These are phyloP conservation scores for Hippolais icterina DNA, from an alignment of 2,113 vertebrate species.

Conservation along the genomic window DNA sequence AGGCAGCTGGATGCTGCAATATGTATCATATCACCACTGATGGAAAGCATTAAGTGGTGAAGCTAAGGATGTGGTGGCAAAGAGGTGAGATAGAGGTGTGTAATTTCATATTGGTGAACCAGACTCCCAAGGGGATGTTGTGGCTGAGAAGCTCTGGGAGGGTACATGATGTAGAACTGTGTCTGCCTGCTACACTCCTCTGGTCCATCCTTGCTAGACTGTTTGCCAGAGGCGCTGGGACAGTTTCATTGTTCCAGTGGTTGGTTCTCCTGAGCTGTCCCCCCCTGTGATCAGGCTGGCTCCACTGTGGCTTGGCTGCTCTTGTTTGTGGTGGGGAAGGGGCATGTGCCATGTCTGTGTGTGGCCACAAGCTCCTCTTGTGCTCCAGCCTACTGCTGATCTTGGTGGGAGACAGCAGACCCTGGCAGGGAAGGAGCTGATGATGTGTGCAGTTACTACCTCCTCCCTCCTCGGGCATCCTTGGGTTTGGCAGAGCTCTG, in stretches of 20 bases:
- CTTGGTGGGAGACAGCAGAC: not conserved
- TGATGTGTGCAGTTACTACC: not conserved
- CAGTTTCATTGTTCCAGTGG: accelerated
- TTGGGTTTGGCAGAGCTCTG: not conserved
- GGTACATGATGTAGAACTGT: accelerated
- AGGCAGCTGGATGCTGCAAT: not conserved
- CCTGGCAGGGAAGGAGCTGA: not conserved
- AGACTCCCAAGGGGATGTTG: not conserved
- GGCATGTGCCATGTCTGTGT: not conserved
- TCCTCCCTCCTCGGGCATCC: not conserved
- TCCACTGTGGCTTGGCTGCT: not conserved
- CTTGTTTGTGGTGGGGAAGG: not conserved
- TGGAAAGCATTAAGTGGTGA: not conserved
- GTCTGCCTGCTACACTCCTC: not conserved
- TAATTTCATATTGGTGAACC: constrained; percentile 4
- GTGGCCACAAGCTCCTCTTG: not conserved
- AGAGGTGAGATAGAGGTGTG: not conserved
- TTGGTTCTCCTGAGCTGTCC: not conserved
- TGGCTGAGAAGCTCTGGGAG: not conserved
- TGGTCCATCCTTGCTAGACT: not conserved
- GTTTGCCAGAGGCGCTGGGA: not conserved
- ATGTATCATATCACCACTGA: not conserved
- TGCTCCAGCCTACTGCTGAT: not conserved
- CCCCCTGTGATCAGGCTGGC: not conserved
- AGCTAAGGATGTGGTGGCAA: not conserved